Base-by-base conservation (phyloP, 64 coral and sea anemone species). In the Pocillopora verrucosa region DNA sequence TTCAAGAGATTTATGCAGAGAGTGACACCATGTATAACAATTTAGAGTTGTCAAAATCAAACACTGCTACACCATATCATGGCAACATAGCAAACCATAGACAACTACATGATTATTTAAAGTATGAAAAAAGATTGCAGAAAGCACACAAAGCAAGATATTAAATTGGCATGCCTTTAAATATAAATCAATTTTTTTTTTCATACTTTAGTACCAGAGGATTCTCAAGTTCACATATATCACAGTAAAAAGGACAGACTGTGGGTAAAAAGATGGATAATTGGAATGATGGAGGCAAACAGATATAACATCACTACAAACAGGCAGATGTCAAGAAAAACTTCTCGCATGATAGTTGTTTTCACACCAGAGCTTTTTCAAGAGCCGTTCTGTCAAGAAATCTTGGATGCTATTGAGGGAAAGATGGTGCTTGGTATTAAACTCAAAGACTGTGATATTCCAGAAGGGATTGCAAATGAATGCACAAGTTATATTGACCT, bases 181-280 rank as follows among this genome's bases (percentile, higher is more conserved):
- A 19, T 36, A 30, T 2, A 5, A 73, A 15, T 73, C 15, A 78
- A 56, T 78, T 77, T 77, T 22, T 60, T 16, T 22, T 58, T 10
- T 58, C 57, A 13, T 59, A 30, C 19, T 60, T 9, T 57, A 91
- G 89, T 91, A 20, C 36, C 22, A n/a, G 73, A 81, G 61, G 90
- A 92, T 41, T 80, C 57, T 22, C 82, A 69, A 80, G 90, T 92
- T 36, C 90, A 92, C 65, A 87, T 92, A 70, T 92, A 79, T 36
- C 62, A 87, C 34, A 79, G 90, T 61, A 86, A 80, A 36, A 77
- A 63, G 76, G 90, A 92, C 35, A 65, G 51, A 19, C 9, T 87
- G 68, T 92, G 90, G 90, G 90, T 92, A 24, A 79, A 92, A 14
- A 61, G 80, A 61, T 92, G 83, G 83, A 30, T 92, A 75, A 16